phyloP scores from a whole-genome alignment of 2,888 invertebrate genomes.

The Eupeodes latifasciatus region DNA sequence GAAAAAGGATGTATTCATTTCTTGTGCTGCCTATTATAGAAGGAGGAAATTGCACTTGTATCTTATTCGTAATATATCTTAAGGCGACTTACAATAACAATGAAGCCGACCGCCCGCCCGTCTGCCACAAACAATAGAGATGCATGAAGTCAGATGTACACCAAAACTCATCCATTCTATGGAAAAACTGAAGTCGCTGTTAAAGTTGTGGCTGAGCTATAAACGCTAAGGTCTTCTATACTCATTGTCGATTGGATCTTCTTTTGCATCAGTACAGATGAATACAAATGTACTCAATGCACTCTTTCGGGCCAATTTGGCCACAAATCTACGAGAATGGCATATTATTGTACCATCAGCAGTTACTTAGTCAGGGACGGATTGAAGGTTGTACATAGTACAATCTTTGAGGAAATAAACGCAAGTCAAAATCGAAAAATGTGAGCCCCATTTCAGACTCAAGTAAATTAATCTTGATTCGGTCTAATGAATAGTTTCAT shows the following conservation, averaged over 20 bases:
- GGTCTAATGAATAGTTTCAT: too few species aligned
- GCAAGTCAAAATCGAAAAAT: too few species aligned
- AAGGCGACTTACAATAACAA: conserved; percentile 47
- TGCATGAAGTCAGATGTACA: conserved; percentile 72
- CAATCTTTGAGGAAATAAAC: not conserved
- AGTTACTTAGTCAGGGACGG: not conserved
- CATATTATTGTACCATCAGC: conserved; percentile 9
- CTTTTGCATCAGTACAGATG: conserved; percentile 3
- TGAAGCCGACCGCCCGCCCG: not conserved
- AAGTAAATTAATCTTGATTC: too few species aligned
- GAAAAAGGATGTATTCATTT: conserved; percentile 30
- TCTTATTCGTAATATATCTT: conserved; percentile 54
- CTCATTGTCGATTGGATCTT: conserved; percentile 67
- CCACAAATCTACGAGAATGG: conserved; percentile 27
- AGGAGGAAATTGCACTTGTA: conserved; percentile 56
- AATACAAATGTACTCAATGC: conserved; percentile 53
- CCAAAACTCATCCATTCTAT: conserved; percentile 1
- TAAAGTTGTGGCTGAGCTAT: conserved; percentile 19
- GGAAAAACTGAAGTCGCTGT: conserved; percentile 24
- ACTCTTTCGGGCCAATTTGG: conserved; percentile 66
- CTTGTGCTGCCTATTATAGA: not conserved
- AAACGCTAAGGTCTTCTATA: conserved; percentile 6
- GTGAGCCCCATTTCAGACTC: too few species aligned
- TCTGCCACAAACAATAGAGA: conserved; percentile 68
- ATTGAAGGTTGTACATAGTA: not conserved